Evolutionary conservation across 2,888 invertebrate species (phyloP).

Genomic region (Ischnus inquisitorius): DNA sequence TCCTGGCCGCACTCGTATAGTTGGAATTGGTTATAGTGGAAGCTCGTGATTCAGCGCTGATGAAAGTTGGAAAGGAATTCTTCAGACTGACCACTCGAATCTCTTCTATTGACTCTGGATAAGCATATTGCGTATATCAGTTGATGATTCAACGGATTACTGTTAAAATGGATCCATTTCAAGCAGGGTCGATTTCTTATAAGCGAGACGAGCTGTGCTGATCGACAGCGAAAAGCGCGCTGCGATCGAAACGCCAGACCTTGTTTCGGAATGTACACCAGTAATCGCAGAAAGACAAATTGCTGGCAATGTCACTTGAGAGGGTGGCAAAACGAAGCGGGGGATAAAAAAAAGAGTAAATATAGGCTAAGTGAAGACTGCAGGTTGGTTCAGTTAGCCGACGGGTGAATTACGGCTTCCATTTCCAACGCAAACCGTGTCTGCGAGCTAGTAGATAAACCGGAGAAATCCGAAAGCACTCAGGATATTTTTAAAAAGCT

Average conservation of each 20-base stretch:
- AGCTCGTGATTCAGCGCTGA: not conserved
- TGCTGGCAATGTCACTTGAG: constrained; percentile 31
- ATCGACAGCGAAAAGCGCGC: constrained; percentile 61
- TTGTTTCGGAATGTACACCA: constrained; percentile 32
- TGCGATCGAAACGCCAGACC: constrained; percentile 54
- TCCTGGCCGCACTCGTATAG: constrained; percentile 32
- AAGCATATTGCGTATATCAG: not conserved
- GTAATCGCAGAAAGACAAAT: constrained; percentile 54
- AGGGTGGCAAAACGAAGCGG: constrained; percentile 16
- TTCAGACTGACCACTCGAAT: not conserved
- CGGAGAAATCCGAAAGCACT: constrained; percentile 45
- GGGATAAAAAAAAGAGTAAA: constrained; percentile 44
- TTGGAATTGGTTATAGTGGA: not conserved
- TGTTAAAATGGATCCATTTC: not conserved
- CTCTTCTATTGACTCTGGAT: not conserved
- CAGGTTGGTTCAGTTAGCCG: constrained; percentile 52
- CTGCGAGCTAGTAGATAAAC: constrained; percentile 31
- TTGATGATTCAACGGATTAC: not conserved
- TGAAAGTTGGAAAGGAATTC: not conserved
- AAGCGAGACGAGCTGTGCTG: constrained; percentile 40
- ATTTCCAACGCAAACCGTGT: constrained; percentile 46
- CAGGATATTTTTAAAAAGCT: constrained; percentile 41
- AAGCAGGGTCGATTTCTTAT: constrained; percentile 1
- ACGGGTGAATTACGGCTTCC: constrained; percentile 58
- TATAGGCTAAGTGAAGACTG: constrained; percentile 45